Base-by-base conservation (phyloP, 2,888 invertebrate genomes). In the Ichneumon xanthorius region DNA sequence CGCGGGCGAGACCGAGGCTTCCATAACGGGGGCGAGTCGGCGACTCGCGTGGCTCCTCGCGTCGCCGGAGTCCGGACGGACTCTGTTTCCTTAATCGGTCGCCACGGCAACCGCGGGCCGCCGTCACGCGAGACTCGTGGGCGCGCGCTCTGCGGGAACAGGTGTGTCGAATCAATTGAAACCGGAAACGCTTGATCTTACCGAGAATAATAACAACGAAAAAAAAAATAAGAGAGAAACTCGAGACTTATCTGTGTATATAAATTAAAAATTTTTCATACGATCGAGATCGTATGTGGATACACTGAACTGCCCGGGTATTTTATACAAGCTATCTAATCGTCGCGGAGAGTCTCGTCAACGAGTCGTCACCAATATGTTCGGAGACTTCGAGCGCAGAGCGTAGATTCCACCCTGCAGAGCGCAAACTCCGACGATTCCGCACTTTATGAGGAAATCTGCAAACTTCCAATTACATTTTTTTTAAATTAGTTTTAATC, bases 381-480 rank as follows among this genome's bases (percentile, higher is more conserved):
- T 96, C 0, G 97, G 96, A 76, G 96, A 95, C 87, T 96, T 95
- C 3, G 96, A 94, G 84, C 96, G 95, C 70, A 99, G 95, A n/a
- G 97, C 96, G 88, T 97, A 96, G 89, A 98, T 97, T 65, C 99
- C 99, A 79, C 97, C 97, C 94, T 98, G 98, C 16, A 99, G 95
- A 16, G 97, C 96, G 93, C 98, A 98, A 5, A 99, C 98, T 91
- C 96, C 96, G 0, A 96, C 95, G 79, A 98, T 96, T 77, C 96
- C 96, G 91, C 97, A 97, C 86, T 96, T 96, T 68, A 99, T 96
- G 85, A 99, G 95, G 92, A 97, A 97, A 90, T 97, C 97, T 70
- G 98, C 97, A 95, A 99, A 98, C 98, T 98, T 95, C 37, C 88
- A 86, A 77, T 72, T 75, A 94, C 94, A 67, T 55, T 37, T 14